Percentiles rank a stretch among this genome's conserved stretches.
Evolutionary conservation across 2,113 vertebrate genomes (phyloP).

Genomic region (Petroica traversi): DNA sequence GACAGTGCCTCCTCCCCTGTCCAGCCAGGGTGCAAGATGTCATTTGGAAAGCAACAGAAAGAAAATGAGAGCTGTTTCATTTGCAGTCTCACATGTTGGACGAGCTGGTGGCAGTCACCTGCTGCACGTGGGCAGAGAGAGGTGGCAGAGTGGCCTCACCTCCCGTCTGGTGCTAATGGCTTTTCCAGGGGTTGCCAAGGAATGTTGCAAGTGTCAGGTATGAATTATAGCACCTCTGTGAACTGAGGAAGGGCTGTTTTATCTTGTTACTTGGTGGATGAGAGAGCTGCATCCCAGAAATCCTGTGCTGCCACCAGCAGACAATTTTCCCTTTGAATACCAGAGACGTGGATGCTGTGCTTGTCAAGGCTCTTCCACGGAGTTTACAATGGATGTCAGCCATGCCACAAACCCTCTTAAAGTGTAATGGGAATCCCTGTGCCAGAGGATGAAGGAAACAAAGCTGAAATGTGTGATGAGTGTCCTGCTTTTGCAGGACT

Average conservation of each 20-base stretch:
- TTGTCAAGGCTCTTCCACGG: background rate
- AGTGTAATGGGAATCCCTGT: too few relatives aligned
- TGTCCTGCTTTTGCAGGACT: background rate
- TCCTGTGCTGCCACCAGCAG: background rate
- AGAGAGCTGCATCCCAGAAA: background rate
- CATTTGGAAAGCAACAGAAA: background rate
- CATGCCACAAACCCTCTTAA: background rate
- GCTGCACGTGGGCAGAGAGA: fast-evolving
- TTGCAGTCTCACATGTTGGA: background rate
- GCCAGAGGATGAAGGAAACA: background rate
- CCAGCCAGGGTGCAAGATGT: background rate
- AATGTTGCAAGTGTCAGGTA: background rate
- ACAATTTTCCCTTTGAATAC: background rate
- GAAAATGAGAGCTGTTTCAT: background rate
- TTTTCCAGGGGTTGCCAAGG: background rate
- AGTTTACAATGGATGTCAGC: background rate
- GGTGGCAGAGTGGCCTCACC: background rate
- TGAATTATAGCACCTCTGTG: background rate
- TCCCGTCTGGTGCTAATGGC: background rate
- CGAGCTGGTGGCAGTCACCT: background rate
- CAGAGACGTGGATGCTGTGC: fast-evolving
- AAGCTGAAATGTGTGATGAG: background rate
- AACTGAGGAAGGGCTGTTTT: background rate
- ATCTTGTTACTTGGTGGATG: background rate
- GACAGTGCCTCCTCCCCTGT: background rate